These are phyloP conservation scores for Heliconius charithonia DNA, from an alignment of 2,888 invertebrate genomes.

Conservation along the genomic window DNA sequence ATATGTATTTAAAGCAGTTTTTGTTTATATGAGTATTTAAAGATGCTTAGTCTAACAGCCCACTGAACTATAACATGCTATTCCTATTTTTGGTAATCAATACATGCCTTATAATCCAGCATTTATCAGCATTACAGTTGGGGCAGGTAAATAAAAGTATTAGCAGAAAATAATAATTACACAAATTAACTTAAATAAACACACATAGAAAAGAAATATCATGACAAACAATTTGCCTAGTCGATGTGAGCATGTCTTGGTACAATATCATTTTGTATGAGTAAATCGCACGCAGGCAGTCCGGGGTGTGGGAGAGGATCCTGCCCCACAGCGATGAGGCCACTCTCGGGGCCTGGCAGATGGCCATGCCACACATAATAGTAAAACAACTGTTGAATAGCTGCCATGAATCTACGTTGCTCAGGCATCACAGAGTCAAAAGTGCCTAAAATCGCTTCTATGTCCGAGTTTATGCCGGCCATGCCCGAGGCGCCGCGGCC, in stretches of 20 bases:
- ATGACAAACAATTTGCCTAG: conserved; percentile 61
- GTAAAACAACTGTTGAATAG: conserved; percentile 92
- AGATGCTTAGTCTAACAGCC: conserved; percentile 28
- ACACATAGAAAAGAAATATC: conserved; percentile 31
- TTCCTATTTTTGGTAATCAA: background rate
- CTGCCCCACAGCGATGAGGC: conserved; percentile 88
- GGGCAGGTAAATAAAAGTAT: background rate
- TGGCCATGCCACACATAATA: conserved; percentile 91
- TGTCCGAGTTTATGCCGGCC: conserved; percentile 85
- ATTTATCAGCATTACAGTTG: background rate
- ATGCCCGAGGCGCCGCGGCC: conserved; percentile 71
- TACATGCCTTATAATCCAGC: conserved; percentile 24
- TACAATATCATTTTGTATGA: conserved; percentile 89
- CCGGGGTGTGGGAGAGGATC: conserved; percentile 86
- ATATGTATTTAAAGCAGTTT: conserved; percentile 16
- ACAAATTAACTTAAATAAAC: conserved; percentile 34
- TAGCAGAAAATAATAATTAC: conserved; percentile 9
- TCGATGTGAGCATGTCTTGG: conserved; percentile 90
- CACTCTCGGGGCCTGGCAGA: conserved; percentile 84
- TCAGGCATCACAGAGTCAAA: conserved; percentile 89
- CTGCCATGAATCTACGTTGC: conserved; percentile 89
- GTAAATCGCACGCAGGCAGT: conserved; percentile 90
- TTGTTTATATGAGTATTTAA: conserved; percentile 39
- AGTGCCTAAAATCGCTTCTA: conserved; percentile 90
- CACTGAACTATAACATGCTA: conserved; percentile 4